These are phyloP conservation scores for Rhagium mordax DNA, from an alignment of 2,888 invertebrate genomes.

Conservation along the genomic window DNA sequence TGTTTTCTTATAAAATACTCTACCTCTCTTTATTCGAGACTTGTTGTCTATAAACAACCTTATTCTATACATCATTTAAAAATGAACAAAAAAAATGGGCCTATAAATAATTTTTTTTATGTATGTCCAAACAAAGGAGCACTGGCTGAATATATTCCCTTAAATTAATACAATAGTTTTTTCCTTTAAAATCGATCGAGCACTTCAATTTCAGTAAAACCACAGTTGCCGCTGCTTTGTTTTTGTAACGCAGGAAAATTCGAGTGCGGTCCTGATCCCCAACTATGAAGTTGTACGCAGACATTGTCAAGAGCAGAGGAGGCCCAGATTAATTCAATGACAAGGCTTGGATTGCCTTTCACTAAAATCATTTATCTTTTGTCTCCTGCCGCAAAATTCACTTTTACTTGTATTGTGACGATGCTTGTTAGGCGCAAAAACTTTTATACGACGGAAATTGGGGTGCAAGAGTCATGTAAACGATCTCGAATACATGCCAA, in stretches of 20 bases:
- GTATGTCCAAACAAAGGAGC: too few relatives aligned
- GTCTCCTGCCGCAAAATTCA: slow-evolving; percentile 50
- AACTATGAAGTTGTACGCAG: slow-evolving; percentile 20
- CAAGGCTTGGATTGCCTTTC: slow-evolving; percentile 56
- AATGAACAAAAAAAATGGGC: too few relatives aligned
- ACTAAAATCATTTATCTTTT: slow-evolving; percentile 61
- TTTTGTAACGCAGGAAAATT: background rate
- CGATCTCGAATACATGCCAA: slow-evolving; percentile 48
- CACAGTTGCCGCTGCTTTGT: background rate
- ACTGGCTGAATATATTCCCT: too few relatives aligned
- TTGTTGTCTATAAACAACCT: too few relatives aligned
- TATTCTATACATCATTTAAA: too few relatives aligned
- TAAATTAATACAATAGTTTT: too few relatives aligned
- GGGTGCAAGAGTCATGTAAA: slow-evolving; percentile 50
- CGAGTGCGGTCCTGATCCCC: background rate
- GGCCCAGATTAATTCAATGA: slow-evolving; percentile 56
- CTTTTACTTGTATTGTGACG: slow-evolving; percentile 44
- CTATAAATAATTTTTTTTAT: too few relatives aligned
- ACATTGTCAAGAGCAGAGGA: slow-evolving; percentile 53
- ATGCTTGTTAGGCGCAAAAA: slow-evolving; percentile 42
- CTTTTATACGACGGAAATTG: slow-evolving; percentile 37
- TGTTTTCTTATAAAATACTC: too few relatives aligned
- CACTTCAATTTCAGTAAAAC: too few relatives aligned
- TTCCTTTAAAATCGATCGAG: too few relatives aligned
- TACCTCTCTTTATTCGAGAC: too few relatives aligned